Evolutionary conservation across 2,888 invertebrate species (phyloP).

Genomic region (Calliphora vomitoria): DNA sequence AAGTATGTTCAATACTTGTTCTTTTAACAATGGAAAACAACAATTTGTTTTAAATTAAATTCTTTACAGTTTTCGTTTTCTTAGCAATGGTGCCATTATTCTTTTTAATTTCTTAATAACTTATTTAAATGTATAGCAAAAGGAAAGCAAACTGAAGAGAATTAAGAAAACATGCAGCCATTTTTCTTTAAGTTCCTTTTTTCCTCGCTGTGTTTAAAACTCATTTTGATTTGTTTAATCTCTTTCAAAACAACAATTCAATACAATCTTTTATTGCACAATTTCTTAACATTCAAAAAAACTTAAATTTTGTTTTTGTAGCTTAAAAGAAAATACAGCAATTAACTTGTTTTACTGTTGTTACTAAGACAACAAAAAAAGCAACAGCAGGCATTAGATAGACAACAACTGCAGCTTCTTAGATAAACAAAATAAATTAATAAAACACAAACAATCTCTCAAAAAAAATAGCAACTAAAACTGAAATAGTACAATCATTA

Average conservation of each 20-base stretch:
- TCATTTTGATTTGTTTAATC: too few species aligned
- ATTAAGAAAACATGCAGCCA: too few species aligned
- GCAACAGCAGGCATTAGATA: slow-evolving; percentile 10
- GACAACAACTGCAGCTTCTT: slow-evolving; percentile 22
- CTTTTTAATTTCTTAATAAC: too few species aligned
- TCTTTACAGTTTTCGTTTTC: neutral
- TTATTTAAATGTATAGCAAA: too few species aligned
- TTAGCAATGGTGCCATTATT: too few species aligned
- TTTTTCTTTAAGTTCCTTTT: too few species aligned
- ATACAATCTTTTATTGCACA: too few species aligned
- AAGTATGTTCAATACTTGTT: neutral
- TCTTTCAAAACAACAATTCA: too few species aligned
- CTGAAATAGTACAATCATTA: slow-evolving; percentile 33
- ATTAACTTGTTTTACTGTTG: neutral
- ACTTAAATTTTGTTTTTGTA: neutral
- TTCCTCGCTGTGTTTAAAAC: too few species aligned
- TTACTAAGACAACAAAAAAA: slow-evolving; percentile 9
- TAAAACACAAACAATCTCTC: slow-evolving; percentile 15
- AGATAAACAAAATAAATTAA: slow-evolving; percentile 45
- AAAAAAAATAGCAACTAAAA: neutral
- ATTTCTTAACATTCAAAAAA: too few species aligned
- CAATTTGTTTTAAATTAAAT: neutral
- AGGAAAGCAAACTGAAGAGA: too few species aligned
- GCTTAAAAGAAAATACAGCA: neutral
- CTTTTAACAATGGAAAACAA: neutral